phyloP scores from a whole-genome alignment of 2,888 invertebrate genomes.

The Lycaena phlaeas region DNA sequence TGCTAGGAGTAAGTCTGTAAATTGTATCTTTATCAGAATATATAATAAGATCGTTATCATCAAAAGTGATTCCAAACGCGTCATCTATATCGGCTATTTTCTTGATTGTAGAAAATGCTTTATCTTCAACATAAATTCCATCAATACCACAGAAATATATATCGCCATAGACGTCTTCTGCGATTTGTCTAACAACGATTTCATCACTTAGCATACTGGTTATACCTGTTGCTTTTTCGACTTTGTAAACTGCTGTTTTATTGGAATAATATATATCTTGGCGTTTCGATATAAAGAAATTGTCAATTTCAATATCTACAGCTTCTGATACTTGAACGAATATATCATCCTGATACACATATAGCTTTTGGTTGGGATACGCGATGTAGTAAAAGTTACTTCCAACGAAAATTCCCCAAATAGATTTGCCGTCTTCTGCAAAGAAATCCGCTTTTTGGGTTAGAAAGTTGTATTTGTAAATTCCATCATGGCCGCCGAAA shows the following conservation, averaged over 20 bases:
- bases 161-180: constrained; percentile 48
- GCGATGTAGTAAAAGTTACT: constrained; percentile 55
- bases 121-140: constrained; percentile 49
- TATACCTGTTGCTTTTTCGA: constrained; percentile 28
- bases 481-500: constrained; percentile 57
- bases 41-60: constrained; percentile 42
- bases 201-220: constrained; percentile 36
- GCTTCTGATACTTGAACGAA: constrained; percentile 46
- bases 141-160: constrained; percentile 41
- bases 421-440: constrained; percentile 47
- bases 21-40: constrained; percentile 44
- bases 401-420: constrained; percentile 48
- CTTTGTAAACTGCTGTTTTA: constrained; percentile 52
- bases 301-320: constrained; percentile 39
- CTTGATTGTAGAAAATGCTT: constrained; percentile 34
- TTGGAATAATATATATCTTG: constrained; percentile 47
- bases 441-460: constrained; percentile 46
- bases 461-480: constrained; percentile 53
- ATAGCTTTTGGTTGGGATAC: constrained; percentile 46
- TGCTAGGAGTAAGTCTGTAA: constrained; percentile 37
- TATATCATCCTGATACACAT: constrained; percentile 35
- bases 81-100: constrained; percentile 36
- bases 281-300: constrained; percentile 42
- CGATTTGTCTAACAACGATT: constrained; percentile 40
- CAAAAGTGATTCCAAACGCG: constrained; percentile 47